Evolutionary conservation across 2,888 invertebrate species (phyloP).

Genomic region (Halictus quadricinctus): DNA sequence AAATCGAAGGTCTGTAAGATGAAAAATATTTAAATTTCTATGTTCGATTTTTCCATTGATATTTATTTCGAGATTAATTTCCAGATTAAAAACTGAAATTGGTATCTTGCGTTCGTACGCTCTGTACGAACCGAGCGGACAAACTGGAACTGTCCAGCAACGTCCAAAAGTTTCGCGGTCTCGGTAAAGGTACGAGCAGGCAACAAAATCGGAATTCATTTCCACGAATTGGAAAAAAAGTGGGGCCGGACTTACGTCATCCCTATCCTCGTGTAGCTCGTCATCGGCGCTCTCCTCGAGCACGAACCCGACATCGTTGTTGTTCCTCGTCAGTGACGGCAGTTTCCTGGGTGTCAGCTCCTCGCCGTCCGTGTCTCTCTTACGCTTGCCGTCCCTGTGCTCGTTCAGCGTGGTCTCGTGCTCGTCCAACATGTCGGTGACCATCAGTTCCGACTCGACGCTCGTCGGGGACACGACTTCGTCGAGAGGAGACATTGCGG

Average conservation of each 20-base stretch:
- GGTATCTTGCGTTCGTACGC: background rate
- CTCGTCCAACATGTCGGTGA: conserved; percentile 80
- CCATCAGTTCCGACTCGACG: conserved; percentile 80
- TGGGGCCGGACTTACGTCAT: conserved; percentile 76
- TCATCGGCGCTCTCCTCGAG: conserved; percentile 77
- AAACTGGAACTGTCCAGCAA: background rate
- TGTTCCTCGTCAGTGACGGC: conserved; percentile 76
- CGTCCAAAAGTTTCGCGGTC: background rate
- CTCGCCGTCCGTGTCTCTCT: conserved; percentile 75
- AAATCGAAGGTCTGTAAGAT: too few relatives aligned
- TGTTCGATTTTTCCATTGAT: background rate
- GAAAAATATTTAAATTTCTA: background rate
- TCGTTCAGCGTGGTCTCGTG: conserved; percentile 71
- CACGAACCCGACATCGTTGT: conserved; percentile 80
- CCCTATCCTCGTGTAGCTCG: conserved; percentile 75
- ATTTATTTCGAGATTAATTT: background rate
- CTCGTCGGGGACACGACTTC: conserved; percentile 79
- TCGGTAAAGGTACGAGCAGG: background rate
- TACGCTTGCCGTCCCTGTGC: conserved; percentile 74
- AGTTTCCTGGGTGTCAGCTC: conserved; percentile 78
- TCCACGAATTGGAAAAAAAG: background rate
- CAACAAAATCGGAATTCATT: too few relatives aligned
- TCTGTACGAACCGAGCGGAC: too few relatives aligned
- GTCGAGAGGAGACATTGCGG: conserved; percentile 80
- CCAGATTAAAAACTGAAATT: background rate